Percentiles rank a stretch among this genome's conserved stretches.
Evolutionary conservation across 2,797 vertebrate species (phyloP).

Genomic region (Xyrichtys novacula): DNA sequence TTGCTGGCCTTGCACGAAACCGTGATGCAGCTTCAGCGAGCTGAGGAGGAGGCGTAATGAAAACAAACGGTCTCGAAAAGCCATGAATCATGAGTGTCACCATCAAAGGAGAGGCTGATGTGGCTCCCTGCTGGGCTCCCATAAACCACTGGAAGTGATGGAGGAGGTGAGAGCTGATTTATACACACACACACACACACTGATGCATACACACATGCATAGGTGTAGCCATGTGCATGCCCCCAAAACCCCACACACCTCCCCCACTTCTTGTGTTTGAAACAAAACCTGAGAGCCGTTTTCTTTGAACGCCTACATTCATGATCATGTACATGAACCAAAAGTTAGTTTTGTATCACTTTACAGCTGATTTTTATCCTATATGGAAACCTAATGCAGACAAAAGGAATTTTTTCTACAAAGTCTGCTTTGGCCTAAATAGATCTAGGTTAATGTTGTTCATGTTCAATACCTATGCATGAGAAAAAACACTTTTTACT

Average conservation of each 20-base stretch:
- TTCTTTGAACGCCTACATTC: constrained; percentile 11
- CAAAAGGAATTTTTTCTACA: constrained; percentile 21
- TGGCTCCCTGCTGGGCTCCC: constrained; percentile 73
- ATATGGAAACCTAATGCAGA: neutral
- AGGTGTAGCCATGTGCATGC: constrained; percentile 34
- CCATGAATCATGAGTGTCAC: constrained; percentile 78
- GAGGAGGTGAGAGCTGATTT: constrained; percentile 81
- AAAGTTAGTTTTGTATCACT: neutral
- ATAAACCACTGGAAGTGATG: constrained; percentile 80
- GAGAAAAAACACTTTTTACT: constrained; percentile 53
- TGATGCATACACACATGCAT: constrained; percentile 35
- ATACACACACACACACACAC: constrained; percentile 53
- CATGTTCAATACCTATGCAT: constrained; percentile 42
- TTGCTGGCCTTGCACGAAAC: constrained; percentile 74
- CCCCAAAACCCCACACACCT: constrained; percentile 18
- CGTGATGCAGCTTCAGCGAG: constrained; percentile 60
- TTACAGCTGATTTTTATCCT: neutral
- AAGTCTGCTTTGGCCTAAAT: constrained; percentile 13
- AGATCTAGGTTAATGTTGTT: constrained; percentile 20
- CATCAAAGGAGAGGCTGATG: constrained; percentile 80
- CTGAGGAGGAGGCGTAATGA: constrained; percentile 79
- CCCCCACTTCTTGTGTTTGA: constrained; percentile 3
- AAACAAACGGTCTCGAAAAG: constrained; percentile 75
- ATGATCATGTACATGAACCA: constrained; percentile 23
- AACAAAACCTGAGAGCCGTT: neutral